Percentiles rank a stretch among this genome's conserved stretches.
phyloP scores from a whole-genome alignment of 2,797 vertebrate species.

The Enteromius fasciolatus region DNA sequence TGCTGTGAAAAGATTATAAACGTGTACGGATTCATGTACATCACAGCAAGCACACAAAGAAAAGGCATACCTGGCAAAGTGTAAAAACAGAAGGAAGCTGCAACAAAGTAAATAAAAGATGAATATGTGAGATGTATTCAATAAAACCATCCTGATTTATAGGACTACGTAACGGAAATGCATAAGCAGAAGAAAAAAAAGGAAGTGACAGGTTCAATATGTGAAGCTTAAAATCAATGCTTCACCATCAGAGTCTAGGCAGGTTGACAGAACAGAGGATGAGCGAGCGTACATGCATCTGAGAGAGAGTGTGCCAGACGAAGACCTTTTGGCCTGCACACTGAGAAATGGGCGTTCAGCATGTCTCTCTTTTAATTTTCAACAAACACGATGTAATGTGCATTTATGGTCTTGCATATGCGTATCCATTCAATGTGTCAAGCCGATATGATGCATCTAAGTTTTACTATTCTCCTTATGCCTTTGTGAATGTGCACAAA shows the following conservation, averaged over 20 bases:
- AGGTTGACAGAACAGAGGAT: slow-evolving; percentile 4
- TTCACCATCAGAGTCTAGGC: not conserved
- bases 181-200: not conserved
- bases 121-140: not conserved
- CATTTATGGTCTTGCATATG: not conserved
- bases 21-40: slow-evolving; percentile 6
- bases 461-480: not conserved
- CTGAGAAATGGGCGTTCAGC: slow-evolving; percentile 18
- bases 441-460: not conserved
- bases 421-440: not conserved
- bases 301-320: not conserved
- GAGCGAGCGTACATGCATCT: not conserved
- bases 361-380: not conserved
- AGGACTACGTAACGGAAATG: not conserved
- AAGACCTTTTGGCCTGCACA: slow-evolving; percentile 16
- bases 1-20: not conserved
- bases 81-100: slow-evolving; percentile 7
- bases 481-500: not conserved
- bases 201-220: not conserved
- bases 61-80: slow-evolving; percentile 13
- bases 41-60: not conserved
- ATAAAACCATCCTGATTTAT: not conserved
- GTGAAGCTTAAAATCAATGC: not conserved
- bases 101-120: not conserved
- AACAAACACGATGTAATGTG: not conserved